Evolutionary conservation across 1,140 invertebrate genomes (phyloP).

Genomic region (Aleiodes sp.): DNA sequence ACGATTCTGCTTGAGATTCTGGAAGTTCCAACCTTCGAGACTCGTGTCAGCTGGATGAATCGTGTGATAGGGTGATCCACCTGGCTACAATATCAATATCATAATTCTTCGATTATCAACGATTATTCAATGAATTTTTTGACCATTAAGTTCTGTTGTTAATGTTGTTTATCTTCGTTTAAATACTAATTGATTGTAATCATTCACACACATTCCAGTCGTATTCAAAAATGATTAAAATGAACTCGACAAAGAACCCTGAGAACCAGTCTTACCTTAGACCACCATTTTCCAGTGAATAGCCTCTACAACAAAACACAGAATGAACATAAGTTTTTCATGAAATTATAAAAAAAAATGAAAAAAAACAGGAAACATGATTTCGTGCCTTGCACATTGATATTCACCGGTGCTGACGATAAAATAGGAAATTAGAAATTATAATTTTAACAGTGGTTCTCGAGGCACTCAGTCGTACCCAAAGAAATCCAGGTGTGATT

Average conservation of each 20-base stretch:
- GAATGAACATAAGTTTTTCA: slow-evolving; percentile 16
- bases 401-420: slow-evolving; percentile 10
- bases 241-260: slow-evolving; percentile 40
- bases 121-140: no score
- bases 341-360: neutral
- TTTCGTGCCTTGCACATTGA: neutral
- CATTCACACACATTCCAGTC: slow-evolving; percentile 4
- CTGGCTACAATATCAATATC: slow-evolving; percentile 66
- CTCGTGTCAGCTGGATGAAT: slow-evolving; percentile 85
- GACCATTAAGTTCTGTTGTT: neutral
- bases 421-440: neutral
- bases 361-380: neutral
- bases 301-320: slow-evolving; percentile 69
- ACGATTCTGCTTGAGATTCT: slow-evolving; percentile 75
- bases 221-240: slow-evolving; percentile 29
- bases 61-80: slow-evolving; percentile 90
- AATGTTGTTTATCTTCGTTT: neutral
- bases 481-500: slow-evolving; percentile 4
- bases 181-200: neutral
- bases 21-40: slow-evolving; percentile 79
- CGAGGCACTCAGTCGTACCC: slow-evolving; percentile 11
- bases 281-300: slow-evolving; percentile 55
- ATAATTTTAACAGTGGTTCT: neutral
- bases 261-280: slow-evolving; percentile 58
- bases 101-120: no score